These are phyloP conservation scores for Rhinoraja longicauda DNA, from an alignment of 2,797 vertebrate genomes.

Conservation along the genomic window DNA sequence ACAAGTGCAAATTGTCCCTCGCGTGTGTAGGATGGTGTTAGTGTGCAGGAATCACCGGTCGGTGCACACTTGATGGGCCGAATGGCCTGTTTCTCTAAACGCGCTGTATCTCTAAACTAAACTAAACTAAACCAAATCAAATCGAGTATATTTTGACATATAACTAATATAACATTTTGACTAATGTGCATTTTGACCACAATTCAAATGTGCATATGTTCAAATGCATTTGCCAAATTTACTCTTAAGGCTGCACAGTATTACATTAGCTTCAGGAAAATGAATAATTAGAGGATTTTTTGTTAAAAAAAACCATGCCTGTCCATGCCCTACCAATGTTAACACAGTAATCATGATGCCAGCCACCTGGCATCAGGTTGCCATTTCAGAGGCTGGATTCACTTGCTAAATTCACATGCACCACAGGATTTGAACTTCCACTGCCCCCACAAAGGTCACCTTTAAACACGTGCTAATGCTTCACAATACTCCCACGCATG, in stretches of 20 bases:
- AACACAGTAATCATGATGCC: background rate
- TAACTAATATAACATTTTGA: no score
- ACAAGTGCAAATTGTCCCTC: no score
- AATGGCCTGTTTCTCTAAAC: no score
- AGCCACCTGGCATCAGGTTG: background rate
- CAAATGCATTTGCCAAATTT: background rate
- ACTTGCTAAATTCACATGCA: background rate
- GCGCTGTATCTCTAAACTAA: no score
- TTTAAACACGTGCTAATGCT: background rate
- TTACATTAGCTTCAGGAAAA: background rate
- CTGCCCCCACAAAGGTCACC: background rate
- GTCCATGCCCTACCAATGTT: background rate
- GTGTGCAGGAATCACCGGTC: no score
- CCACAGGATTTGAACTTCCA: background rate
- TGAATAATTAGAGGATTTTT: background rate
- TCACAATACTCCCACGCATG: conserved; percentile 23
- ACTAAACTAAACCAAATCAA: background rate
- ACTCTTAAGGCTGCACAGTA: background rate
- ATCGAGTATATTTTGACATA: background rate
- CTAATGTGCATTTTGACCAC: background rate
- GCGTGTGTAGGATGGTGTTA: no score
- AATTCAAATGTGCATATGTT: background rate
- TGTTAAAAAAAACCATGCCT: background rate
- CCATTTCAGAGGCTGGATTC: background rate
- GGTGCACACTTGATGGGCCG: no score